Base-by-base conservation (phyloP, 2,888 invertebrate genomes). In the Himalopsyche kuldschensis region DNA sequence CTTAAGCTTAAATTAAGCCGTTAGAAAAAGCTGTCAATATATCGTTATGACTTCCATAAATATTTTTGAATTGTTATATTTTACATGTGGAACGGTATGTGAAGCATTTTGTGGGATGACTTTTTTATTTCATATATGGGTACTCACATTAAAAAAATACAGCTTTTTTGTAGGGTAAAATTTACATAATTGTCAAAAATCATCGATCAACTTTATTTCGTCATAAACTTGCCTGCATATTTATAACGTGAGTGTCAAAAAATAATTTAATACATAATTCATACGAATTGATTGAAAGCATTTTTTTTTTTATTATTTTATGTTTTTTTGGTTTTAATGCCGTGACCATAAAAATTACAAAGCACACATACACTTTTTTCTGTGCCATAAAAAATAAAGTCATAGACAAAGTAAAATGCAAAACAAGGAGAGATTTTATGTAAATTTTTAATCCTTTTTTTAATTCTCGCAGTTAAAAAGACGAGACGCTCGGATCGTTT, bases 381-480 rank as follows among this genome's bases (percentile, higher is more conserved):
- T 11, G n/a, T 41, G 76, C 41, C 31, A 84, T 80, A 83, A 82
- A 82, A 84, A 83, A 75, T 75, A 15, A 46, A 69, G 32, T 32
- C 20, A 80, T 47, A 83, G 81, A 76, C 27, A 82, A 35, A 69
- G 79, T 46, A 83, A 81, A 83, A 84, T 85, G 85, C 84, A 81
- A 85, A 85, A 47, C 78, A 80, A 41, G 15, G 41, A 41, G 69
- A 55, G 41, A 78, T 82, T 84, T 82, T 86, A 86, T 86, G 84
- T 78, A 83, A 86, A 84, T 86, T 86, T 84, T 86, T 84, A 86
- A 84, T 84, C 86, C 41, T 48, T 82, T 80, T 83, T 83, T 84
- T 80, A 83, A 84, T 83, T 79, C 55, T 55, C 75, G 78, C 84
- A 82, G 76, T 84, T 79, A 80, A 85, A 84, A 76, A 78, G 55